Base-by-base conservation (phyloP, 2,888 invertebrate genomes). In the Eudasyphora cyanicolor region DNA sequence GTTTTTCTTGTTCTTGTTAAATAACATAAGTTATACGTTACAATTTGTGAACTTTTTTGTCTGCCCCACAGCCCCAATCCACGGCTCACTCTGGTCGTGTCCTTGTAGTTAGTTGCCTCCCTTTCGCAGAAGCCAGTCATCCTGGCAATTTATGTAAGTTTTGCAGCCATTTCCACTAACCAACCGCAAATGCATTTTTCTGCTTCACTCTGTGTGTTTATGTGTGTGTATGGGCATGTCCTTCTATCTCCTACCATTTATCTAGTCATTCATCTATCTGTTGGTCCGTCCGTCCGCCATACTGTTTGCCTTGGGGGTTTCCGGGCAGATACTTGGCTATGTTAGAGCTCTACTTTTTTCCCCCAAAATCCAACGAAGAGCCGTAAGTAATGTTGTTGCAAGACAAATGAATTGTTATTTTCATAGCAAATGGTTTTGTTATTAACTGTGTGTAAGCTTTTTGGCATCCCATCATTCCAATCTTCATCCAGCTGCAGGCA, bases 241-340 rank as follows among this genome's bases (percentile, higher is more conserved):
- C 49, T 17, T 49, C 24, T 24, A 38, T 38, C 38, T 8, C 17
- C 57, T 27, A 27, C 14, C 27, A 27, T 27, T 7, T 24, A 1
- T 57, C 27, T 57, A n/a, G n/a, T n/a, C n/a, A n/a, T n/a, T n/a
- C n/a, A n/a, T n/a, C n/a, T n/a, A n/a, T n/a, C n/a, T n/a, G n/a
- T n/a, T n/a, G 24, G 60, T 29, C 86, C 82, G 86, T n/a, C n/a
- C n/a, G 85, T 87, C 86, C 84, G 85, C 84, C 87, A 79, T 80
- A 79, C 85, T 82, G 86, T 67, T 76, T 70, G 54, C 76, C 27
- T 57, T 60, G 76, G 71, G 19, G 60, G 45, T 38, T 49, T 38
- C 51, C 67, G 6, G n/a, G n/a, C n/a, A 14, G 54, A 35, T 54
- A 57, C n/a, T 14, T 32, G 10, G 17, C 45, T 38, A 17, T n/a